A percentile compares a stretch with the other conserved stretches of the same genome.
Evolutionary conservation across 1,140 invertebrate species (phyloP).

Genomic region (Mizuhopecten yessoensis): DNA sequence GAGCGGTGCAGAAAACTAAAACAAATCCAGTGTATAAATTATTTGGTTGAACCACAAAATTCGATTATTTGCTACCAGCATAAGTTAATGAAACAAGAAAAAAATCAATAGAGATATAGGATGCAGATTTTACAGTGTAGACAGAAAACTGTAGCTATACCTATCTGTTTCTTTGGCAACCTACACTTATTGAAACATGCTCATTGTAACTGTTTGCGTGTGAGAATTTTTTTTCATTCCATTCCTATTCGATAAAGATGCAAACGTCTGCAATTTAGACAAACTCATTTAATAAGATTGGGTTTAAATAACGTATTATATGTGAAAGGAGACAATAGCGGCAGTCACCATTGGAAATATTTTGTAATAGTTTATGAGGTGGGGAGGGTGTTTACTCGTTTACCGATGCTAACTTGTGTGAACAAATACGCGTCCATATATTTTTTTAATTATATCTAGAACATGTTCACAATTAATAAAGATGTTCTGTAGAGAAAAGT

Average conservation of each 20-base stretch:
- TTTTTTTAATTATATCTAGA: no score
- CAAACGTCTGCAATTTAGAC: not conserved
- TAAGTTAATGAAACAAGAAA: not conserved
- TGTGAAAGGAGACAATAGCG: not conserved
- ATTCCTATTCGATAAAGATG: not conserved
- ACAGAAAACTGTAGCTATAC: not conserved
- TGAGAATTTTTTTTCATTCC: not conserved
- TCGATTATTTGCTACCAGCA: constrained; percentile 33
- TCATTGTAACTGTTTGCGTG: not conserved
- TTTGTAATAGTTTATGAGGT: not conserved
- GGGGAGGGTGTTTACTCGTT: not conserved
- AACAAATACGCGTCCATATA: no score
- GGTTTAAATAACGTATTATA: not conserved
- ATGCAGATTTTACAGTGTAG: not conserved
- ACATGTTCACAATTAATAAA: no score
- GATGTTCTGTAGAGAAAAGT: no score
- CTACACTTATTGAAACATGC: not conserved
- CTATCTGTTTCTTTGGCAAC: not conserved
- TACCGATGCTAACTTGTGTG: not conserved
- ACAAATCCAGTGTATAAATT: not conserved
- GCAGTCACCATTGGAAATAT: not conserved
- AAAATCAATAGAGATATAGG: not conserved
- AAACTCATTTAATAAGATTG: not conserved
- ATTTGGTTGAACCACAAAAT: not conserved
- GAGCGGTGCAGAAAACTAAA: not conserved